Evolutionary conservation across 2,113 vertebrate genomes (phyloP).

Genomic region (Anhinga rufa): DNA sequence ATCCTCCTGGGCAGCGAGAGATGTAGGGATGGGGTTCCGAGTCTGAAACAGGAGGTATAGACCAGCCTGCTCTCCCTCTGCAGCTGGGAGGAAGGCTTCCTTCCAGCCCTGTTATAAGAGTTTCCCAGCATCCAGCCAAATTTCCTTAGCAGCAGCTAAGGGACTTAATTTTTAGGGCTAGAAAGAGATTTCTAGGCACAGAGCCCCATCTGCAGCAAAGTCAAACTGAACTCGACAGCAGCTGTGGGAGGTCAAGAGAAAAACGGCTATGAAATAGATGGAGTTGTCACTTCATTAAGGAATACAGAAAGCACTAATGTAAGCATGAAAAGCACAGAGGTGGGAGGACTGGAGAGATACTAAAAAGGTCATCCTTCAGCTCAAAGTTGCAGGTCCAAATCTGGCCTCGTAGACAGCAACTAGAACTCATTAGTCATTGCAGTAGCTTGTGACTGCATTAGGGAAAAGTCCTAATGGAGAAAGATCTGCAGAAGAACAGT

Average conservation of each 20-base stretch:
- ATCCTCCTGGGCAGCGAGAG: neutral
- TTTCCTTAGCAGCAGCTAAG: slow-evolving; percentile 12
- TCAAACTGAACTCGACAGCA: slow-evolving; percentile 16
- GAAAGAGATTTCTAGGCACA: slow-evolving; percentile 39
- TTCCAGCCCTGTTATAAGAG: neutral
- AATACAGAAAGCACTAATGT: neutral
- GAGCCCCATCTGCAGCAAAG: slow-evolving; percentile 27
- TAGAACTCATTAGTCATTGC: neutral
- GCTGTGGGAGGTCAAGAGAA: slow-evolving; percentile 32
- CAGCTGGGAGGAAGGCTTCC: neutral
- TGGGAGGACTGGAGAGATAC: neutral
- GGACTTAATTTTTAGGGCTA: slow-evolving; percentile 25
- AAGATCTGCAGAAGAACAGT: neutral
- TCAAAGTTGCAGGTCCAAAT: neutral
- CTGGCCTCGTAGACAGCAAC: neutral
- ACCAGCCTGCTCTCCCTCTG: neutral
- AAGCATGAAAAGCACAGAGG: neutral
- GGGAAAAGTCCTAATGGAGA: neutral
- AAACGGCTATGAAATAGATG: neutral
- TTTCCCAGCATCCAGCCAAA: slow-evolving; percentile 16
- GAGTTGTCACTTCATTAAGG: slow-evolving; percentile 16
- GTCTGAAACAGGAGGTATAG: neutral
- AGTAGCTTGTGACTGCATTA: neutral
- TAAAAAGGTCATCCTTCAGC: neutral
- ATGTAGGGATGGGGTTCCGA: accelerated